phyloP scores from a whole-genome alignment of 2,113 vertebrate species.

The Semicossyphus pulcher region DNA sequence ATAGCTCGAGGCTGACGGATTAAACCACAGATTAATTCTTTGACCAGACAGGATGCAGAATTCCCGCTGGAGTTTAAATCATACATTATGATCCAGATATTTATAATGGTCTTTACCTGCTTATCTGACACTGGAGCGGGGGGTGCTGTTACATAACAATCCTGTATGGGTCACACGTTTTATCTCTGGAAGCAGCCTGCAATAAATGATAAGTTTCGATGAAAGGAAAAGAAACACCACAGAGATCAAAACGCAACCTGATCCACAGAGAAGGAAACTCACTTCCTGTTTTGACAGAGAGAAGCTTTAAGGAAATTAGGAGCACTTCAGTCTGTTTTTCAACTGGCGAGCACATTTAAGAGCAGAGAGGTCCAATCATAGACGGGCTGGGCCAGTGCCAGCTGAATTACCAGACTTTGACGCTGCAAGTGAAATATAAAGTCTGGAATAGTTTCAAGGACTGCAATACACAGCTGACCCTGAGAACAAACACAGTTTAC shows the following conservation, averaged over 20 bases:
- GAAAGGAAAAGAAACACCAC: neutral
- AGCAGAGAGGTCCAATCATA: constrained; percentile 2
- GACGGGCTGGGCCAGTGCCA: neutral
- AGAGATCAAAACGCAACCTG: constrained; percentile 20
- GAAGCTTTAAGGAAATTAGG: constrained; percentile 24
- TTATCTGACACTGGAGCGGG: constrained; percentile 1
- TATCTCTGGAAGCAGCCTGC: neutral
- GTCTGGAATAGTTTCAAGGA: neutral
- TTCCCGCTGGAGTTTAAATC: constrained; percentile 39
- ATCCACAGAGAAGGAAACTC: constrained; percentile 1
- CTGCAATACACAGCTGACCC: neutral
- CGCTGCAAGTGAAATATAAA: neutral
- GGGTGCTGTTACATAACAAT: neutral
- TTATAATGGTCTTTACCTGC: constrained; percentile 45
- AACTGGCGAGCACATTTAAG: neutral
- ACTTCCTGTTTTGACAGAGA: neutral
- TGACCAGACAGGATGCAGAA: constrained; percentile 47
- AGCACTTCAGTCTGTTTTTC: neutral
- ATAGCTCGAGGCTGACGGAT: constrained; percentile 49
- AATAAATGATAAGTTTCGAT: too few relatives aligned
- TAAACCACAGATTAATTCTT: constrained; percentile 68
- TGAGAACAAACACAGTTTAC: neutral
- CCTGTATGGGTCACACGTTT: neutral
- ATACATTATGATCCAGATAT: constrained; percentile 35
- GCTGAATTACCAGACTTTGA: neutral